Base-by-base conservation (phyloP, 2,113 vertebrate species). In the Petroica traversi region DNA sequence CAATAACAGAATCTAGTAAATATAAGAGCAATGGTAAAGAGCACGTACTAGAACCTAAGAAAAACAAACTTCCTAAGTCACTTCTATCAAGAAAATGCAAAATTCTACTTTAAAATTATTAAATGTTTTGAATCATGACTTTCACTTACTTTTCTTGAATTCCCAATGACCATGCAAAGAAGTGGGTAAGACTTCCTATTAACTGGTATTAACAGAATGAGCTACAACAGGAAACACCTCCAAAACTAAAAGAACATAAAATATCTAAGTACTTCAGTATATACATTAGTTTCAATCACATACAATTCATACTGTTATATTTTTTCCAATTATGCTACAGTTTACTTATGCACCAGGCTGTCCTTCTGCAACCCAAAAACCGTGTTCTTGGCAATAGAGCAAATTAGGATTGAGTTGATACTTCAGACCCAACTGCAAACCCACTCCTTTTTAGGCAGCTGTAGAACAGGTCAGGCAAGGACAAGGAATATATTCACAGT, bases 371-470 rank as follows among this genome's bases (percentile, higher is more conserved):
- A 84, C 19, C 13, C 10, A 34, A 79, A 85, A 72, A 20, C 1
- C 0, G 1, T 23, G n/a, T 5, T 72, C 25, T 36, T 83, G n/a
- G 51, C 46, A 38, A 69, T 1, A 51, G 0, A 77, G 36, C 3
- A 22, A 28, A 13, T 33, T 6, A 67, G 38, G 48, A 87, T 8
- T 49, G 38, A 66, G 34, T 5, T 34, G 55, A n/a, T 46, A 41
- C 2, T 45, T 34, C 6, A 8, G n/a, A 24, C 52, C n/a, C 34
- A 59, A 51, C 12, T 64, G 38, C 58, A 83, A 66, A 19, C 28
- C 45, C n/a, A 64, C 28, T 19, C 11, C 24, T 89, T 67, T 19
- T 36, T 14, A 33, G 6, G 33, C 14, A 77, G 38, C n/a, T 4
- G 3, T 1, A 43, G 7, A 85, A 72, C 34, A 43, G 48, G 18